Evolutionary conservation across 1,140 invertebrate genomes (phyloP), one percentile per base, ranked within the genome.

Genomic region (Drosophila triauraria): DNA sequence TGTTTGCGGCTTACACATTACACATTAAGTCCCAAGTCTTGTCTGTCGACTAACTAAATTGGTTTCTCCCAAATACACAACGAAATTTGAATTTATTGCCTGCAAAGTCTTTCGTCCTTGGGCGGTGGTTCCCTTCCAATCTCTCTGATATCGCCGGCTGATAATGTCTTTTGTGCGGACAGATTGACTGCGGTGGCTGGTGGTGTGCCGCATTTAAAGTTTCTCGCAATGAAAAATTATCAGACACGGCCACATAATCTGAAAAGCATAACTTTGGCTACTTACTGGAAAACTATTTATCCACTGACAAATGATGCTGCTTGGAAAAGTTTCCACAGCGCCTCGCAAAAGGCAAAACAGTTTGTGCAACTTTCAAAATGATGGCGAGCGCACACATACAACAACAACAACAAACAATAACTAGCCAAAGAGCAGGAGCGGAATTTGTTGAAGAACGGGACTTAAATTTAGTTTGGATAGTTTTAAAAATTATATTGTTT

Each of bases 221-320:
- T 56, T 88, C 67, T 83, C 63, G 77, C 77, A 82, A 88, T 87
- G 83, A 88, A 87, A 88, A 88, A 87, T 87, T 80, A 87, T 83
- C 77, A 78, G 84, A 62, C 71, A 60, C 50, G 59, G 79, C 68
- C 61, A 75, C 84, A 88, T 90, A 88, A 88, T 88, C 84, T 84
- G 69, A 88, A 90, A 88, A 90, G 78, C 85, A 88, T 90, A 88
- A 85, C 85, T 90, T 85, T 82, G 71, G 81, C 85, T 80, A 88
- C 84, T 87, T 87, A 88, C 83, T 88, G 80, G 48, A 81, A 85
- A 88, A 90, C 85, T 88, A 88, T 88, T 90, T 88, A 88, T 88
- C 85, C 85, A 85, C 86, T 90, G 85, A 90, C 85, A 90, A 90
- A 90, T 90, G 85, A 90, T 90, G 85, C 78, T 79, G 86, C 85